Evolutionary conservation across 2,888 invertebrate genomes (phyloP), one percentile per base, ranked within the genome.

Genomic region (Boloria selene): DNA sequence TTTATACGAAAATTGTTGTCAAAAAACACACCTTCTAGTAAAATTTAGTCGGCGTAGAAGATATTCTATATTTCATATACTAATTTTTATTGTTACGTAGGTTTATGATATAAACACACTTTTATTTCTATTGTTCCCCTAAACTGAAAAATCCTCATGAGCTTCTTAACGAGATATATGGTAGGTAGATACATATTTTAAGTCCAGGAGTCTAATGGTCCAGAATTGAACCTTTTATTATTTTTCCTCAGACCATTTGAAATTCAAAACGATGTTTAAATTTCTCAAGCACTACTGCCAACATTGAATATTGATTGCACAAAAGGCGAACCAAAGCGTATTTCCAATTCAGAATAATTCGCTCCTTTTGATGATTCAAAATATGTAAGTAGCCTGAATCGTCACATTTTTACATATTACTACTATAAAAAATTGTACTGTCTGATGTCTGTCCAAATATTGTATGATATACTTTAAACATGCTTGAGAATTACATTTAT

Each of bases 291-390:
- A 82, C 84, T 82, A 81, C 78, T 82, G 85, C 83, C 88, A 88
- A 88, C 90, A 89, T 89, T 86, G 91, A 91, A 90, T 92, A 92
- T 92, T 92, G 93, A 93, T 93, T 92, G 92, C 84, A 89, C 92
- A 92, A 93, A 93, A 92, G 92, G 90, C 87, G 87, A 84, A 86
- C 80, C 83, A 85, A 85, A 92, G 92, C 93, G 92, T 93, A 93
- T 93, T 93, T 82, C 91, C 90, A 85, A 92, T 92, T 90, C 87
- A 86, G 90, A 91, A 90, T 90, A 89, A 91, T 92, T 92, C 90
- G 77, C 83, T 90, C 86, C 91, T 90, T 92, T 92, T 90, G 90
- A 91, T 83, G 85, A 83, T 77, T 82, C 82, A 85, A 92, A 93
- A 92, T 92, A 93, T 92, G 92, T 92, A 93, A 91, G 92, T 88